Evolutionary conservation across 2,113 vertebrate genomes (phyloP).

Genomic region (Podarcis cretensis): DNA sequence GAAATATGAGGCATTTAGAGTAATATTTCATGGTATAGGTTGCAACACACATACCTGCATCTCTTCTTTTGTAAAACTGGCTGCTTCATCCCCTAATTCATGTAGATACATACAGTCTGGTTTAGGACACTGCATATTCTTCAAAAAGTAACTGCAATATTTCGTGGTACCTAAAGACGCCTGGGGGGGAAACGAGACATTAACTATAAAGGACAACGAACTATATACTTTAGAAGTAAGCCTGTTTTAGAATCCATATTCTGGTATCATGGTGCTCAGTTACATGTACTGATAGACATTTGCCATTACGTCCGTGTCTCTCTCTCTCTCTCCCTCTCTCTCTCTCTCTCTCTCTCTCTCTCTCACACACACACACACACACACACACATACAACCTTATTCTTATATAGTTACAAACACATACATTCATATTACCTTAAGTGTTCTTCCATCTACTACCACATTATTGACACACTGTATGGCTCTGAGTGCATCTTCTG

Average conservation of each 20-base stretch:
- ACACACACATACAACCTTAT: background rate
- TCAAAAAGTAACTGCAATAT: constrained; percentile 99
- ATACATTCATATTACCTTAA: constrained; percentile 84
- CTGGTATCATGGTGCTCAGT: background rate
- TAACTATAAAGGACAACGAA: background rate
- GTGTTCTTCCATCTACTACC: constrained; percentile 97
- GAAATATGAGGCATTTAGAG: background rate
- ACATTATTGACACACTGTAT: constrained; percentile 99
- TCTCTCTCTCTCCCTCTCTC: no score
- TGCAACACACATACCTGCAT: constrained; percentile 88
- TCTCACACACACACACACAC: background rate
- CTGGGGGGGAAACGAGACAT: constrained; percentile 69
- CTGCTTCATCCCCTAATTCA: constrained; percentile 98
- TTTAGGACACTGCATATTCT: constrained; percentile 99
- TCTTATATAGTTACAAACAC: background rate
- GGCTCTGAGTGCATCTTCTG: constrained; percentile 98
- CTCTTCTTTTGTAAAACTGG: constrained; percentile 99
- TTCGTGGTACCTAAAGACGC: constrained; percentile 99
- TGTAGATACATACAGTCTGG: constrained; percentile 99
- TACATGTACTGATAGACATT: background rate
- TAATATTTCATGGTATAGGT: constrained; percentile 19
- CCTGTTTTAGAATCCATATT: background rate
- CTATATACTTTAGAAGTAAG: background rate
- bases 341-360: no score
- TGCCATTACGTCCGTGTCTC: background rate